Evolutionary conservation across 2,888 invertebrate species (phyloP).

Genomic region (Sinopyrophorus schimmeli): DNA sequence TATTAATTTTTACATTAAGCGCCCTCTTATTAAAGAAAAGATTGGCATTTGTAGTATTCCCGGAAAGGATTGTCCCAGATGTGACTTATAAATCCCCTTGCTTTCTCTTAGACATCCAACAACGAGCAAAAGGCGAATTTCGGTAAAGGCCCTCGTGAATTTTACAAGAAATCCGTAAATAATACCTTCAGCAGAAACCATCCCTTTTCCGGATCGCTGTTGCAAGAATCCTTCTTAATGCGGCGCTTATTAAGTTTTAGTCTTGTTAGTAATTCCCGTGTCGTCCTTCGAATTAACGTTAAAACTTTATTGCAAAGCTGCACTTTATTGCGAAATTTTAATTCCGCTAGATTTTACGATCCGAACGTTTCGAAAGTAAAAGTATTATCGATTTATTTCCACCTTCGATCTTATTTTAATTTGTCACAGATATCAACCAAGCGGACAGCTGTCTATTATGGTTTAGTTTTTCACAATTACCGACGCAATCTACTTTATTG

Average conservation of each 20-base stretch:
- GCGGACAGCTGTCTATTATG: too few species aligned
- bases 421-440: too few species aligned
- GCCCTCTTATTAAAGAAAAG: too few species aligned
- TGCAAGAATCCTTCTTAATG: slow-evolving; percentile 9
- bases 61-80: slow-evolving; percentile 11
- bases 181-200: slow-evolving; percentile 7
- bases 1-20: too few species aligned
- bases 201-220: slow-evolving; percentile 5
- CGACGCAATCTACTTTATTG: too few species aligned
- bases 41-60: slow-evolving; percentile 6
- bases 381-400: too few species aligned
- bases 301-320: too few species aligned
- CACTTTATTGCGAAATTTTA: too few species aligned
- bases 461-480: too few species aligned
- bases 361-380: too few species aligned
- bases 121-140: not conserved
- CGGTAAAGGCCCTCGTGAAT: slow-evolving; percentile 11
- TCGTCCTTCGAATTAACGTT: slow-evolving; percentile 3
- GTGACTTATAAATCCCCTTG: slow-evolving; percentile 11
- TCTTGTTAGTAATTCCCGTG: slow-evolving; percentile 2
- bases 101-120: slow-evolving; percentile 8
- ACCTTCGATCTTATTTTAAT: too few species aligned
- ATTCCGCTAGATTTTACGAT: too few species aligned
- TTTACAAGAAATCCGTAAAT: slow-evolving; percentile 15
- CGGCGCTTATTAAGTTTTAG: slow-evolving; percentile 11